Evolutionary conservation across 2,113 vertebrate species (phyloP).

Genomic region (Talpa occidentalis): DNA sequence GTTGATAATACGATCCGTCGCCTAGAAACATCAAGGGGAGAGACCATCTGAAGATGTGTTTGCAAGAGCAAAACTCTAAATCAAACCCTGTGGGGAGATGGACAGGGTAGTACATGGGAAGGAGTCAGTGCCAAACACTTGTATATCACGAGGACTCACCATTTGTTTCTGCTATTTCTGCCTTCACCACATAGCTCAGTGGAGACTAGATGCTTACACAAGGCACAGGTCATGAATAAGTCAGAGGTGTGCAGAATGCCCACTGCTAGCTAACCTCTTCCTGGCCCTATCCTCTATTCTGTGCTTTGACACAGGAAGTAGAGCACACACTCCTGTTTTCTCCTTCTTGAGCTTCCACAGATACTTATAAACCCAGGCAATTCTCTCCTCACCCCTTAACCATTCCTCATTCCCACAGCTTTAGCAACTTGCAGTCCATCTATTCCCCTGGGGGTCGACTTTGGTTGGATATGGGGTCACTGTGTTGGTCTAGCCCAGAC

Average conservation of each 20-base stretch:
- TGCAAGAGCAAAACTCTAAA: neutral
- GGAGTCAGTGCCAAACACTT: neutral
- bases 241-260: neutral
- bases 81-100: neutral
- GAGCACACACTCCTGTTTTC: neutral
- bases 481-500: neutral
- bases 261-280: neutral
- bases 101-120: neutral
- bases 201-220: neutral
- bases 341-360: neutral
- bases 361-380: neutral
- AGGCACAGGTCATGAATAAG: neutral
- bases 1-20: conserved; percentile 95
- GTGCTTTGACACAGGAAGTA: neutral
- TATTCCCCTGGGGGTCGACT: neutral
- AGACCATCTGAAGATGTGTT: neutral
- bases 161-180: neutral
- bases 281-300: neutral
- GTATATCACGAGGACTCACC: neutral
- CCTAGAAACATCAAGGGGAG: conserved; percentile 83
- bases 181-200: neutral
- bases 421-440: neutral
- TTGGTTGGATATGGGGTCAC: neutral
- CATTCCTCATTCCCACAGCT: neutral
- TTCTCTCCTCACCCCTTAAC: neutral